Conservation (phyloP, 2,797 vertebrate genomes). For the Sarcoramphus papa region DNA sequence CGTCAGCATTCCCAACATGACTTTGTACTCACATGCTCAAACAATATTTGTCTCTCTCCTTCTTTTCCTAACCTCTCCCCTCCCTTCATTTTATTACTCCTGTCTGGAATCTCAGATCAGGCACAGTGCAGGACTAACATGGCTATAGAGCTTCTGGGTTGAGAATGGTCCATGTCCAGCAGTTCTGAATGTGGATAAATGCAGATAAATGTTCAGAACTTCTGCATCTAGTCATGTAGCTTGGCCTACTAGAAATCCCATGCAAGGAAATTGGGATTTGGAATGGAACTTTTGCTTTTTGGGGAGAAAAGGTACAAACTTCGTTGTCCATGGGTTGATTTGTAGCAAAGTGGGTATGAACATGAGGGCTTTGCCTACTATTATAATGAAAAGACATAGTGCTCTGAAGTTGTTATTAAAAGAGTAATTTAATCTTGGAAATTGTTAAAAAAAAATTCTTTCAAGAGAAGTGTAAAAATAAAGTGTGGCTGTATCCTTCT, state of each 20-base stretch:
- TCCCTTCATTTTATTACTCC: not conserved
- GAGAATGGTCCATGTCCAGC: not conserved
- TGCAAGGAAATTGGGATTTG: not conserved
- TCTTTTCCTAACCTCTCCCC: not conserved
- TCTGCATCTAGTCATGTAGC: not conserved
- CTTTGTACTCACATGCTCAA: not conserved
- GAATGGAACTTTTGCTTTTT: not conserved
- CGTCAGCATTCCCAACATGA: not conserved
- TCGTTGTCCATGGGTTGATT: not conserved
- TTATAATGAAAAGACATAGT: not conserved
- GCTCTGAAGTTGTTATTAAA: not conserved
- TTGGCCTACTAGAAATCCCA: not conserved
- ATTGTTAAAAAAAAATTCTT: not conserved
- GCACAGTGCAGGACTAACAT: not conserved
- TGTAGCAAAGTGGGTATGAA: not conserved
- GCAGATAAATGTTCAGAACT: not conserved
- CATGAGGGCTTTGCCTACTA: not conserved
- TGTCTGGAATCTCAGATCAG: not conserved
- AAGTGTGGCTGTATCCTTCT: not conserved
- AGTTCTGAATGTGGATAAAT: not conserved
- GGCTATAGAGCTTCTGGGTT: not conserved
- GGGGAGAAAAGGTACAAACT: not conserved
- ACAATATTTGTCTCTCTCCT: not conserved
- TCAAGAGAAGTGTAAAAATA: not conserved
- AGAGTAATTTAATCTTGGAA: not conserved